These are phyloP conservation scores for Cactoblastis cactorum DNA, from an alignment of 2,888 invertebrate species.

Conservation along the genomic window DNA sequence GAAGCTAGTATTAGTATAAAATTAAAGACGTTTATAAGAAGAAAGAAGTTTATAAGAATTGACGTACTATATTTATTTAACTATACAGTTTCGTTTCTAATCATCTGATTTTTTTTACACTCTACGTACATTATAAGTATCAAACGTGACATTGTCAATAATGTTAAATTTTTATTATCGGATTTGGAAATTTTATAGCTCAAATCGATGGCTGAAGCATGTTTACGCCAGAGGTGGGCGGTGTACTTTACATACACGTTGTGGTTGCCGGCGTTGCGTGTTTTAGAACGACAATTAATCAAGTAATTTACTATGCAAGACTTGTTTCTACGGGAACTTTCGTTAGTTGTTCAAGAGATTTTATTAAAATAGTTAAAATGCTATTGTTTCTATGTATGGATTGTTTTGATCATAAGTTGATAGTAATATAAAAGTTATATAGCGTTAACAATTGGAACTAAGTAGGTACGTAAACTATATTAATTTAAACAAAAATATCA, in stretches of 20 bases:
- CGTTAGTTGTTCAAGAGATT: not conserved
- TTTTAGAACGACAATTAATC: conserved; percentile 46
- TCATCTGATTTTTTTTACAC: conserved; percentile 22
- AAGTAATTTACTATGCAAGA: conserved; percentile 42
- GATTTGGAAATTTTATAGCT: conserved; percentile 57
- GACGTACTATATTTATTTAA: no score
- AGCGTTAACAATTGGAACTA: no score
- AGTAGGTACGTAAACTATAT: no score
- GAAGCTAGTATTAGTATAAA: no score
- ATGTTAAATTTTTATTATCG: conserved; percentile 57
- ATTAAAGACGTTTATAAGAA: no score
- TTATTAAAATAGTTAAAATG: no score
- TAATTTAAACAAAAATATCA: no score
- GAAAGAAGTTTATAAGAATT: no score
- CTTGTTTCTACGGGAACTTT: conserved; percentile 6
- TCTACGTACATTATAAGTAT: conserved; percentile 32
- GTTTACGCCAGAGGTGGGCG: conserved; percentile 44
- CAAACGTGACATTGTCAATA: conserved; percentile 47
- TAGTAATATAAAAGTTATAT: no score
- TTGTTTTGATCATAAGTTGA: no score
- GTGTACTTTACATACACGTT: conserved; percentile 15
- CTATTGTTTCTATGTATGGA: no score
- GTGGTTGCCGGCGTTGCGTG: conserved; percentile 23
- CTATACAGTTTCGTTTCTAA: conserved; percentile 13
- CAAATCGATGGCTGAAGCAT: conserved; percentile 33